Percentiles rank a stretch among this genome's conserved stretches.
Evolutionary conservation across 2,888 invertebrate genomes (phyloP).

Genomic region (Abrostola tripartita): DNA sequence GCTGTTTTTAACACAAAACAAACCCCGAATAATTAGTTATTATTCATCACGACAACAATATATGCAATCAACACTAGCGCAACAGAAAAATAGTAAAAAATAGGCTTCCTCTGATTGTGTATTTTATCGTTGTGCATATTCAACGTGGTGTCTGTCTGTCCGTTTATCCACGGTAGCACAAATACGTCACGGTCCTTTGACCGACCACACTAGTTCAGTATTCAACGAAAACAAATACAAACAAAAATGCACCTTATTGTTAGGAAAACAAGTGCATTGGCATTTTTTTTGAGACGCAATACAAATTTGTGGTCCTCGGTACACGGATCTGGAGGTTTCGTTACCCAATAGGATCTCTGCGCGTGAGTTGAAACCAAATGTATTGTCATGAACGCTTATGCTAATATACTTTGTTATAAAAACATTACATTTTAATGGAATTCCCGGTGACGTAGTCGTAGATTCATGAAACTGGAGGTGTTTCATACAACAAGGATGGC

Average conservation of each 20-base stretch:
- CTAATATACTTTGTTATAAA: conserved; percentile 71
- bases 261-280: neutral
- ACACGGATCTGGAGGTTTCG: conserved; percentile 74
- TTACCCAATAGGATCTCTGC: conserved; percentile 77
- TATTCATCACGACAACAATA: conserved; percentile 46
- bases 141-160: conserved; percentile 73
- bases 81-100: conserved; percentile 46
- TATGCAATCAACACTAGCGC: conserved; percentile 26
- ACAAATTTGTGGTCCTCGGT: conserved; percentile 55
- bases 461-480: conserved; percentile 26
- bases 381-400: conserved; percentile 76
- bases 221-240: conserved; percentile 16
- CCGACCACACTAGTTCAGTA: conserved; percentile 45
- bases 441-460: conserved; percentile 65
- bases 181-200: conserved; percentile 77
- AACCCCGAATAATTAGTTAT: conserved; percentile 36
- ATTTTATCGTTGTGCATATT: conserved; percentile 76
- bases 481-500: conserved; percentile 56
- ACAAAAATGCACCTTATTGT: conserved; percentile 39
- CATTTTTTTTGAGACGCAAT: conserved; percentile 6
- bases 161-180: conserved; percentile 84
- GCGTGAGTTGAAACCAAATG: conserved; percentile 78
- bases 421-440: conserved; percentile 68
- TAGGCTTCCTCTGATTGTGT: conserved; percentile 65
- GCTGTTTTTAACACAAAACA: neutral